A percentile compares a stretch with the other conserved stretches of the same genome.
These are phyloP conservation scores for Apis florea DNA, from an alignment of 1,140 invertebrate species.

Conservation along the genomic window DNA sequence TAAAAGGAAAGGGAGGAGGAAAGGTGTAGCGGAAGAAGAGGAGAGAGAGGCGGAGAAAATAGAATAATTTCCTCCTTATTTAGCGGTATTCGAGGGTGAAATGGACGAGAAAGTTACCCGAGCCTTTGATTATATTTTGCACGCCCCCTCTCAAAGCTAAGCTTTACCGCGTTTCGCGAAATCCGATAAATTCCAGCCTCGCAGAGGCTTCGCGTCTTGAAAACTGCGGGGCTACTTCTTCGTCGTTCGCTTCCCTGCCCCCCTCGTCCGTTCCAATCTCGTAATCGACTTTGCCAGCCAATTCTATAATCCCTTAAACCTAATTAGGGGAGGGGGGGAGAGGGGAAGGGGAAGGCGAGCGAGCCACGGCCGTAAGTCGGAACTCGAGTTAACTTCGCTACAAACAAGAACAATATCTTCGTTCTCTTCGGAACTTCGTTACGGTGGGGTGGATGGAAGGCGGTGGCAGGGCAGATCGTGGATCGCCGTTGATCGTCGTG, in stretches of 20 bases:
- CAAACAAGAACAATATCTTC: slow-evolving; percentile 77
- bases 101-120: background rate
- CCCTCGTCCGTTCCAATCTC: slow-evolving; percentile 54
- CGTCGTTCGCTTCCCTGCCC: too few relatives aligned
- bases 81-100: slow-evolving; percentile 6
- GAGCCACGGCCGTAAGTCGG: slow-evolving; percentile 57
- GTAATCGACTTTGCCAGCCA: slow-evolving; percentile 78
- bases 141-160: background rate
- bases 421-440: slow-evolving; percentile 71
- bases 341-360: slow-evolving; percentile 30
- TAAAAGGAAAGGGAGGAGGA: background rate
- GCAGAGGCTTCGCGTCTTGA: slow-evolving; percentile 36
- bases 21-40: background rate
- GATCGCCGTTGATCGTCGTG: slow-evolving; percentile 41
- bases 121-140: slow-evolving; percentile 40
- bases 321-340: slow-evolving; percentile 72
- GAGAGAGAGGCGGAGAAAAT: background rate
- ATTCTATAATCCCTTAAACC: slow-evolving; percentile 78
- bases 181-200: slow-evolving; percentile 41
- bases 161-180: slow-evolving; percentile 29
- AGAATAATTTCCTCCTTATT: slow-evolving; percentile 3
- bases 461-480: slow-evolving; percentile 22
- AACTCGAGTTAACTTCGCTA: slow-evolving; percentile 72
- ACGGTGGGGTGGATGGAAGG: slow-evolving; percentile 33
- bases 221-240: slow-evolving; percentile 42